These are phyloP conservation scores for Spizella passerina DNA, from an alignment of 2,797 vertebrate species.

Conservation along the genomic window DNA sequence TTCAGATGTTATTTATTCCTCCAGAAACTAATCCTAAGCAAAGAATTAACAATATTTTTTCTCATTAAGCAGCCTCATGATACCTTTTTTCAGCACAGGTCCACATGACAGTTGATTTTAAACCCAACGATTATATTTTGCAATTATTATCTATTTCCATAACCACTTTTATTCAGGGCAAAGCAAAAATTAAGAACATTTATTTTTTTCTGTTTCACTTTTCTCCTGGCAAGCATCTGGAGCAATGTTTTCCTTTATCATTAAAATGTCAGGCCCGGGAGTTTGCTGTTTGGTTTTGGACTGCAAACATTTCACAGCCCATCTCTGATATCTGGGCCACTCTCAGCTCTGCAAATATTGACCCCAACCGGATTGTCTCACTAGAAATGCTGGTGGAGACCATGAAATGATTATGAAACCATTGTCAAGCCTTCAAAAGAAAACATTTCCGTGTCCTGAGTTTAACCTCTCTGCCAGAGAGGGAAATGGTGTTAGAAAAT, in stretches of 20 bases:
- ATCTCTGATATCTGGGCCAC: background rate
- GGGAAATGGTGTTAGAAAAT: background rate
- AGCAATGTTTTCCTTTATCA: background rate
- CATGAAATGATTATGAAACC: background rate
- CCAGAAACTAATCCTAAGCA: background rate
- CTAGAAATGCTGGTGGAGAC: background rate
- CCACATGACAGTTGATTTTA: background rate
- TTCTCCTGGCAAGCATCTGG: background rate
- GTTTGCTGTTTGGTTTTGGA: background rate
- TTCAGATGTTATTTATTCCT: background rate
- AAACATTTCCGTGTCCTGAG: background rate
- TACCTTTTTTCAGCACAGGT: background rate
- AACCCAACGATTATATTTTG: background rate
- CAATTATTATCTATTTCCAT: background rate
- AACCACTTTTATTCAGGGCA: background rate
- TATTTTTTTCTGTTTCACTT: background rate
- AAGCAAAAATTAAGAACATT: background rate
- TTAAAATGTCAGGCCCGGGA: background rate
- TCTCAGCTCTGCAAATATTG: conserved; percentile 14
- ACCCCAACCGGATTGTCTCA: background rate
- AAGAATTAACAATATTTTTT: background rate
- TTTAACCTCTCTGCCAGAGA: background rate
- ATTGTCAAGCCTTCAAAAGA: background rate
- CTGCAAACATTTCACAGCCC: background rate
- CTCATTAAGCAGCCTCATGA: background rate